These are phyloP conservation scores for Bombyx mandarina DNA, from an alignment of 1,140 invertebrate species.

Conservation along the genomic window DNA sequence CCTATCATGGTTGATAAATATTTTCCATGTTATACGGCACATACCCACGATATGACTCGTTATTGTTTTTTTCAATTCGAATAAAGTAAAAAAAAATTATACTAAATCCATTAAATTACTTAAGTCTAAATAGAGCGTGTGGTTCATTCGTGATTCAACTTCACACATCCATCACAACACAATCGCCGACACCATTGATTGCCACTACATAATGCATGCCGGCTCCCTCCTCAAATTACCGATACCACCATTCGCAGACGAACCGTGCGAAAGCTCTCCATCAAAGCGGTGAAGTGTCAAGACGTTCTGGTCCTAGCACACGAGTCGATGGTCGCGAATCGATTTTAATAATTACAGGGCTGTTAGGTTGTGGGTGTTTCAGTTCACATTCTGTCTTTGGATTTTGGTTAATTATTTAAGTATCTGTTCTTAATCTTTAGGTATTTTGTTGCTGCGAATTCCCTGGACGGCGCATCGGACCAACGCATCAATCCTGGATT, in stretches of 20 bases:
- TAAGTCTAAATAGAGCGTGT: too few relatives aligned
- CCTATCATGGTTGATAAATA: too few relatives aligned
- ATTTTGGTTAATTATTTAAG: background rate
- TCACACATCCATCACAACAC: constrained; percentile 19
- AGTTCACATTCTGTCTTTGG: constrained; percentile 4
- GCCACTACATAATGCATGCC: constrained; percentile 61
- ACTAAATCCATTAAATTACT: too few relatives aligned
- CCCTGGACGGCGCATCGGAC: too few relatives aligned
- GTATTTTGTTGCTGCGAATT: too few relatives aligned
- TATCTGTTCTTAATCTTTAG: too few relatives aligned
- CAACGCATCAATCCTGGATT: too few relatives aligned
- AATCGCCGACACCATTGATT: constrained; percentile 59
- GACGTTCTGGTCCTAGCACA: constrained; percentile 13
- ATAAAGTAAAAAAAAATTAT: too few relatives aligned
- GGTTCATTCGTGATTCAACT: background rate
- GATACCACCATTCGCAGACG: constrained; percentile 16
- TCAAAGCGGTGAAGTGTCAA: background rate
- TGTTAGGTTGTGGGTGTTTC: constrained; percentile 13
- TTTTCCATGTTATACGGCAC: too few relatives aligned
- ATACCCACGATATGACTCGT: too few relatives aligned
- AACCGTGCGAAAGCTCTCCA: constrained; percentile 4
- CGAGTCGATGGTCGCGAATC: constrained; percentile 27
- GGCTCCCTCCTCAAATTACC: constrained; percentile 26
- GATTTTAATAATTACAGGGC: constrained; percentile 43
- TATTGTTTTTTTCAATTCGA: too few relatives aligned